These are phyloP conservation scores for Diorhabda carinulata DNA, from an alignment of 1,140 invertebrate species.

Conservation along the genomic window DNA sequence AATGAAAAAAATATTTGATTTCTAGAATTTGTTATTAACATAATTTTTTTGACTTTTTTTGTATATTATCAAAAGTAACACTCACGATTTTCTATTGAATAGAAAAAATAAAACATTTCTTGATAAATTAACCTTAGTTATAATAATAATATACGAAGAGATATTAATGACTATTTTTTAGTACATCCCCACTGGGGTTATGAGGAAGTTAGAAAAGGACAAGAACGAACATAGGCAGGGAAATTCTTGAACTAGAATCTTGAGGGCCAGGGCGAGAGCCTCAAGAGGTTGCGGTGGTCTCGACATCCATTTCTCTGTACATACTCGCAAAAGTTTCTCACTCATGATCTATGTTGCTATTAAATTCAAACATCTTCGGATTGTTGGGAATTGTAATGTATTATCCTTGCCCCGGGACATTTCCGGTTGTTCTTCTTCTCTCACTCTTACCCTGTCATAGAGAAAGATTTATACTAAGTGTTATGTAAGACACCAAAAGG, in stretches of 20 bases:
- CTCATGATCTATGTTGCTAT: slow-evolving; percentile 49
- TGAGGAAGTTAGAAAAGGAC: background rate
- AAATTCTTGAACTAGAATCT: slow-evolving; percentile 15
- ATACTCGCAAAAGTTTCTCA: slow-evolving; percentile 44
- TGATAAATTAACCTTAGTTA: too few relatives aligned
- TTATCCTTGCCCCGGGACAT: slow-evolving; percentile 43
- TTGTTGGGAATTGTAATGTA: slow-evolving; percentile 49
- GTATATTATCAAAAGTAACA: too few relatives aligned
- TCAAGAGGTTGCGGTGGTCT: slow-evolving; percentile 39
- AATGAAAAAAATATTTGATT: too few relatives aligned
- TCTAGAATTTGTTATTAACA: too few relatives aligned
- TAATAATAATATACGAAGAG: too few relatives aligned
- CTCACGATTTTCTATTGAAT: too few relatives aligned
- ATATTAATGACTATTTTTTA: too few relatives aligned
- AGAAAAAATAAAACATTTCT: too few relatives aligned
- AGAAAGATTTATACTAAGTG: background rate
- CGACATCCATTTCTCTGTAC: slow-evolving; percentile 46
- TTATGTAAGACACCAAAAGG: slow-evolving; percentile 7
- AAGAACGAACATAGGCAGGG: background rate
- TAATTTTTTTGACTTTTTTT: too few relatives aligned
- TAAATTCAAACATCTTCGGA: slow-evolving; percentile 49
- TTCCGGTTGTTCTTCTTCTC: slow-evolving; percentile 22
- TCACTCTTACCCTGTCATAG: background rate
- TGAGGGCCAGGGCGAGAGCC: slow-evolving; percentile 8
- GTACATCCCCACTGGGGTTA: background rate